Evolutionary conservation across 2,888 invertebrate genomes (phyloP).

Genomic region (Papilio protenor): DNA sequence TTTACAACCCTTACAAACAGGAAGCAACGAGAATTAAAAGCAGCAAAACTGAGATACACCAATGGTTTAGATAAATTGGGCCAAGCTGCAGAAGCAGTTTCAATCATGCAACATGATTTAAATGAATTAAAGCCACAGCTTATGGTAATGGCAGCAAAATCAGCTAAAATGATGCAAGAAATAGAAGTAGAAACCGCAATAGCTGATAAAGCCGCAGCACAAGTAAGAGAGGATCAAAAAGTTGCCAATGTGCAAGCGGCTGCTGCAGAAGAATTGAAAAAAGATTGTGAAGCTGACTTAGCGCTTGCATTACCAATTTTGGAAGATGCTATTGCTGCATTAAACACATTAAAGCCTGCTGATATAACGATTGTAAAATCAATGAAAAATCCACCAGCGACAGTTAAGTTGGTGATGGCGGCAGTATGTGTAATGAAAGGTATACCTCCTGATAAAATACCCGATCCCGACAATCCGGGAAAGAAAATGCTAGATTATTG

Average conservation of each 20-base stretch:
- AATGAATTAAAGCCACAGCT: slow-evolving; percentile 90
- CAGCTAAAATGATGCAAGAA: slow-evolving; percentile 89
- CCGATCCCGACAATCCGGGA: slow-evolving; percentile 87
- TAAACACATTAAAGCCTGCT: slow-evolving; percentile 93
- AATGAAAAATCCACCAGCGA: slow-evolving; percentile 94
- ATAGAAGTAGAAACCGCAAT: slow-evolving; percentile 90
- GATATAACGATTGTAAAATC: slow-evolving; percentile 94
- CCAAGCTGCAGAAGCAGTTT: slow-evolving; percentile 90
- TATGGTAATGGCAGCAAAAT: slow-evolving; percentile 88
- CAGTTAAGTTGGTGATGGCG: slow-evolving; percentile 93
- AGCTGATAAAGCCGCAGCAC: slow-evolving; percentile 90
- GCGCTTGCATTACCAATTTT: slow-evolving; percentile 94
- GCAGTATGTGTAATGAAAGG: slow-evolving; percentile 96
- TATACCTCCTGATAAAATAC: slow-evolving; percentile 89
- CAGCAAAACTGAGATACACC: slow-evolving; percentile 90
- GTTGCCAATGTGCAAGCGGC: slow-evolving; percentile 95
- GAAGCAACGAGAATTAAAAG: slow-evolving; percentile 89
- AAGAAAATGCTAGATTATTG: slow-evolving; percentile 91
- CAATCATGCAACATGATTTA: slow-evolving; percentile 90
- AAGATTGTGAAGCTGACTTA: slow-evolving; percentile 96
- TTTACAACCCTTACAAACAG: slow-evolving; percentile 88
- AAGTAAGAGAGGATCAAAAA: slow-evolving; percentile 94
- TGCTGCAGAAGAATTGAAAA: slow-evolving; percentile 91
- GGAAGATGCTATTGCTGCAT: slow-evolving; percentile 89
- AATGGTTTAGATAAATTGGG: slow-evolving; percentile 91